Percentiles rank a stretch among this genome's conserved stretches.
These are phyloP conservation scores for Falco punctatus DNA, from an alignment of 2,113 vertebrate genomes.

Conservation along the genomic window DNA sequence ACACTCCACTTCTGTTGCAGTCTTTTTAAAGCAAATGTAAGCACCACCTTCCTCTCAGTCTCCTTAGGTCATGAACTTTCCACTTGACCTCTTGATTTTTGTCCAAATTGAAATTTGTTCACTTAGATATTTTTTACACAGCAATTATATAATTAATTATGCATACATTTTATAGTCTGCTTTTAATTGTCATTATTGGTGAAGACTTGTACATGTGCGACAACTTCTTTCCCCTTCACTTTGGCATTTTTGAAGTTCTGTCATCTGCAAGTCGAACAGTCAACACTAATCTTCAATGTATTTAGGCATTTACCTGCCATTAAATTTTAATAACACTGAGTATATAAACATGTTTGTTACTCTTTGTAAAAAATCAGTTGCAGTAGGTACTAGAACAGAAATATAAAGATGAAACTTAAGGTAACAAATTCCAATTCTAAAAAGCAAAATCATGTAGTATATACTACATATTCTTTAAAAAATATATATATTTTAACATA, in stretches of 20 bases:
- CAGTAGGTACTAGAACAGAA: neutral
- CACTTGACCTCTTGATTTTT: neutral
- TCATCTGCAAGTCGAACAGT: neutral
- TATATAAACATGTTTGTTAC: neutral
- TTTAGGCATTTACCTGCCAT: neutral
- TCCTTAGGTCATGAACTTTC: neutral
- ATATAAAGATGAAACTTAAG: neutral
- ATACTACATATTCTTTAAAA: neutral
- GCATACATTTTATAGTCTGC: neutral
- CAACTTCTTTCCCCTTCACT: neutral
- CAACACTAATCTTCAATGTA: neutral
- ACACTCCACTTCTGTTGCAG: neutral
- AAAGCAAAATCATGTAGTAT: neutral
- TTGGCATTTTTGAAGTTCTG: neutral
- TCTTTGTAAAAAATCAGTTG: neutral
- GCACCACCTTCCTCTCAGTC: neutral
- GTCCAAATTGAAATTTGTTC: neutral
- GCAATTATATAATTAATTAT: neutral
- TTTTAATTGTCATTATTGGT: neutral
- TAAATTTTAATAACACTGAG: neutral
- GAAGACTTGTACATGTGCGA: neutral
- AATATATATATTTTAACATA: neutral
- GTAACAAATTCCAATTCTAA: neutral
- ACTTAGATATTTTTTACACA: neutral
- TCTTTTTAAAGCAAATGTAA: neutral